A percentile compares a stretch with the other conserved stretches of the same genome.
Evolutionary conservation across 2,888 invertebrate genomes (phyloP).

Genomic region (Papilio demoleus): DNA sequence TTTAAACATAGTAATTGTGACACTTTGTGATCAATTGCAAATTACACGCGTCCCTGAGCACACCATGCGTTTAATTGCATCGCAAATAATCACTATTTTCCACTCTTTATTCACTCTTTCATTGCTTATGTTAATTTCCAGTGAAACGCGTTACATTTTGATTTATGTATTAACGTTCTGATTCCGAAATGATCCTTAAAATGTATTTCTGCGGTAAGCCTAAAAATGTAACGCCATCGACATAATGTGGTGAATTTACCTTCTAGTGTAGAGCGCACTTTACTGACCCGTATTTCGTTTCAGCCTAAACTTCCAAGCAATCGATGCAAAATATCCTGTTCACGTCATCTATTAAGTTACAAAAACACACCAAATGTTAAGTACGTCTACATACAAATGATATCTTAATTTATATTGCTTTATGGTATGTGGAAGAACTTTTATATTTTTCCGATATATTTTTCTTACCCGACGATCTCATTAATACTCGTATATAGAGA

Average conservation of each 20-base stretch:
- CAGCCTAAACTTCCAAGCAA: slow-evolving; percentile 1
- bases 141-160: not conserved
- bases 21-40: slow-evolving; percentile 41
- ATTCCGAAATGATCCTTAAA: too few species aligned
- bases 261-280: not conserved
- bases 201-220: too few species aligned
- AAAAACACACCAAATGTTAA: slow-evolving; percentile 21
- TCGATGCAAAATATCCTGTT: not conserved
- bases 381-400: slow-evolving; percentile 45
- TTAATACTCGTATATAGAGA: slow-evolving; percentile 48
- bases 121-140: slow-evolving; percentile 5
- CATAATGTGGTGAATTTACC: not conserved
- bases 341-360: not conserved
- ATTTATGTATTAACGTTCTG: not conserved
- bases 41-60: slow-evolving; percentile 39
- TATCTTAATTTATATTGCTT: slow-evolving; percentile 70
- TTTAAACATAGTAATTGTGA: slow-evolving; percentile 39
- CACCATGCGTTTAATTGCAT: slow-evolving; percentile 32
- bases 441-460: too few species aligned
- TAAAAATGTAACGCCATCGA: too few species aligned
- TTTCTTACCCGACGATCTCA: slow-evolving; percentile 5
- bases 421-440: slow-evolving; percentile 58
- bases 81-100: slow-evolving; percentile 21
- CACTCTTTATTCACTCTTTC: not conserved
- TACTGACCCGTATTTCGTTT: not conserved